Evolutionary conservation across 1,140 invertebrate species (phyloP), one percentile per base, ranked within the genome.

Genomic region (Parapsyche elsis): DNA sequence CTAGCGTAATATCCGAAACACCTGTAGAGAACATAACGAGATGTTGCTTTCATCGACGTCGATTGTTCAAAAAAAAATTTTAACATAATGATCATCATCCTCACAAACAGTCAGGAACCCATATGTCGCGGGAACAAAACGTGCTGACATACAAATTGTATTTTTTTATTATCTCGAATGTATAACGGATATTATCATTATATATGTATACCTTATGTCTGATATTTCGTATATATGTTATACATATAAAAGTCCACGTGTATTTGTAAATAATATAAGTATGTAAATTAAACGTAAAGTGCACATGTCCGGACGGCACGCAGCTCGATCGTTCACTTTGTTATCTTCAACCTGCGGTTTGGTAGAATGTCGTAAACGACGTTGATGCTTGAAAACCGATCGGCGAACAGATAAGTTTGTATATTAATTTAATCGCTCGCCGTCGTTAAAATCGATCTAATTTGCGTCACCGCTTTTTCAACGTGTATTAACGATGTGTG

Each of bases 91-190:
- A 83, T 83, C 49, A 76, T 76, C 71, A 80, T 83, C 79, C 81
- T 75, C 45, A 71, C 19, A 80, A 44, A 77, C 76, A 71, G 38
- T 46, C 64, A 59, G 81, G 76, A 80, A 64, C 81, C 81, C 81
- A 83, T 83, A 83, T 83, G 81, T 80, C 76, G 79, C 81, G 78
- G 79, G 80, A 83, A 83, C 79, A 80, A 83, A 70, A 57, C 59
- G 79, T 71, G 81, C 45, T 83, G 81, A 83, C 81, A 76, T 76
- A 44, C 81, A 79, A 83, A 83, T 80, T 83, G 80, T 73, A 30
- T 78, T 59, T 82, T 82, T 81, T 82, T 64, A 45, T 70, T 23
- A 67, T 67, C 1, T 67, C 53, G 10, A 77, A 44, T 80, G 26
- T 46, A 71, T 23, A 67, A 67, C 5, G 61, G 24, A 67, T 67